Conservation (phyloP, 2,888 invertebrate species). For the Tipula unca region DNA sequence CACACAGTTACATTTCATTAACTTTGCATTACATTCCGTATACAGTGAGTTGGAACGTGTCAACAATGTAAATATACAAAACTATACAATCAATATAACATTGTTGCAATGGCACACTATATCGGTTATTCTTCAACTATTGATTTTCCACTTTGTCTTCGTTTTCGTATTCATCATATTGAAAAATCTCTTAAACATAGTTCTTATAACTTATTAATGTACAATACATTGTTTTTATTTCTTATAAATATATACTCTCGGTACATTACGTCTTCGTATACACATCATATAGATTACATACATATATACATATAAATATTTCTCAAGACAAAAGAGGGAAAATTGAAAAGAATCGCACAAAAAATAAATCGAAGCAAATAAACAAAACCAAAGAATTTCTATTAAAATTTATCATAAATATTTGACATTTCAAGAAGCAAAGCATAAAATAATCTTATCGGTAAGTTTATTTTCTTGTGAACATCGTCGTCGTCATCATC, state of each 20-base stretch:
- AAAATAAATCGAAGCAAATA: not conserved
- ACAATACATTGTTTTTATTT: not conserved
- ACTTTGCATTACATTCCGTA: not conserved
- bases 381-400: not conserved
- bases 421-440: not conserved
- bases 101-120: not conserved
- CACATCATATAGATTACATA: not conserved
- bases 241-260: not conserved
- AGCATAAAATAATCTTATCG: not conserved
- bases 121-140: not conserved
- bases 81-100: not conserved
- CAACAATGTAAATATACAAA: not conserved
- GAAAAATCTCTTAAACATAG: not conserved
- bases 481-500: not conserved
- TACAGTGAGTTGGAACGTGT: not conserved
- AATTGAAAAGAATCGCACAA: not conserved
- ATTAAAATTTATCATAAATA: not conserved
- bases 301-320: not conserved
- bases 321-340: not conserved
- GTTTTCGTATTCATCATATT: not conserved
- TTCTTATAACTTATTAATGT: not conserved
- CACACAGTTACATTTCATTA: not conserved
- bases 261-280: not conserved
- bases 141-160: not conserved
- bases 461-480: not conserved